Evolutionary conservation across 2,797 vertebrate species (phyloP).

Genomic region (Diglossa cyanea): DNA sequence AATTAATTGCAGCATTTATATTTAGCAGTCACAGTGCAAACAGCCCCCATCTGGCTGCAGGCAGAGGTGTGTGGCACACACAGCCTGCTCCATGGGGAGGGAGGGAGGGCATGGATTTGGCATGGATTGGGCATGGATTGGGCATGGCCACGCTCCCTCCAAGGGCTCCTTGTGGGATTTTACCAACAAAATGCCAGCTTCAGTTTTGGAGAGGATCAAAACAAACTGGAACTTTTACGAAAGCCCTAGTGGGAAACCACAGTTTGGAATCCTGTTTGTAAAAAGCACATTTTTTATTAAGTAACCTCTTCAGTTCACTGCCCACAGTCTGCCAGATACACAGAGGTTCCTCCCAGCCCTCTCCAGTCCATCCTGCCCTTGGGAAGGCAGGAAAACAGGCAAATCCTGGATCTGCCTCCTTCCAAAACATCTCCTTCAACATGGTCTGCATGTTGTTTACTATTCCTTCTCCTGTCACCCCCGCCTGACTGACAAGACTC

Average conservation of each 20-base stretch:
- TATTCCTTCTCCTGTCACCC: neutral
- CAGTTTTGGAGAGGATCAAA: neutral
- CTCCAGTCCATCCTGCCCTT: neutral
- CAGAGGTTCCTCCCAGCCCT: neutral
- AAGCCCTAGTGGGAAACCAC: neutral
- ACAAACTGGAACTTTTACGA: neutral
- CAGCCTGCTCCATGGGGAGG: neutral
- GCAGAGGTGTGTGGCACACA: neutral
- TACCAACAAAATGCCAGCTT: neutral
- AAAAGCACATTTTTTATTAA: neutral
- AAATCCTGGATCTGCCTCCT: neutral
- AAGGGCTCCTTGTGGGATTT: neutral
- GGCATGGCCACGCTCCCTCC: fast-evolving
- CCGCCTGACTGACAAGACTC: neutral
- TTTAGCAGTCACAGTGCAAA: neutral
- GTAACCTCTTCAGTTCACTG: neutral
- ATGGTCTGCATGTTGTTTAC: neutral
- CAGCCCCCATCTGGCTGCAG: neutral
- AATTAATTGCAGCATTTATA: neutral
- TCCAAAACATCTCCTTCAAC: neutral
- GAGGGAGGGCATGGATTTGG: neutral
- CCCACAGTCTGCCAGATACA: neutral
- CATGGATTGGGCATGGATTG: neutral
- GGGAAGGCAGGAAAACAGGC: neutral
- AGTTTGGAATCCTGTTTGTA: neutral